These are phyloP conservation scores for Limnodromus scolopaceus DNA, from an alignment of 2,797 vertebrate genomes.

Conservation along the genomic window DNA sequence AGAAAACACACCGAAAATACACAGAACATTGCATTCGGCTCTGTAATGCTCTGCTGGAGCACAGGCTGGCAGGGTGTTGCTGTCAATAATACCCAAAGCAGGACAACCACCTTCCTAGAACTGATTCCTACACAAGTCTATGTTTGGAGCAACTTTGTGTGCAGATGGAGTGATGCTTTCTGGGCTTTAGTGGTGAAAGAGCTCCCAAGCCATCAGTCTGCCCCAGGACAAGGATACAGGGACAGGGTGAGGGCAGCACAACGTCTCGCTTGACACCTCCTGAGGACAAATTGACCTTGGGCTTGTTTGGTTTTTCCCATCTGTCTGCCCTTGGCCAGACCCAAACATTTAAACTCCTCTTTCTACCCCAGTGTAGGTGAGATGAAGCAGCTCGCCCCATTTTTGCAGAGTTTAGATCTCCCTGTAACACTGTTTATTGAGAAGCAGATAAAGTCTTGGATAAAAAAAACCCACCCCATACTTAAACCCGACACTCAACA, in stretches of 20 bases:
- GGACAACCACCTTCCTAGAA: not conserved
- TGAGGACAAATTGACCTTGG: not conserved
- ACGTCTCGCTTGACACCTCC: rapidly evolving
- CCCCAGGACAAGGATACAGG: not conserved
- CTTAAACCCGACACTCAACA: not conserved
- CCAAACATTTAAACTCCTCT: not conserved
- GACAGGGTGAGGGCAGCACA: not conserved
- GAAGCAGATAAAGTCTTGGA: not conserved
- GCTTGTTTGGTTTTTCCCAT: not conserved
- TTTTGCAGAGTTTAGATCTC: not conserved
- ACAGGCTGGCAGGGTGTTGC: not conserved
- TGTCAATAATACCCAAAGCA: not conserved
- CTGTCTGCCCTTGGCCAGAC: not conserved
- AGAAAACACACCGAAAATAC: rapidly evolving
- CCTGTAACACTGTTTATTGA: not conserved
- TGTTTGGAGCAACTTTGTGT: not conserved
- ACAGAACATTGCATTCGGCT: not conserved
- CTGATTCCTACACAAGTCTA: not conserved
- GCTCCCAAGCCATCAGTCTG: not conserved
- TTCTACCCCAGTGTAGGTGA: not conserved
- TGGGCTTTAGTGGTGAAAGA: not conserved
- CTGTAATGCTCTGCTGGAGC: not conserved
- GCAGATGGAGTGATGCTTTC: rapidly evolving
- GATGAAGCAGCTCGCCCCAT: not conserved
- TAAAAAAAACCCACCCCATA: not conserved